Base-by-base conservation (phyloP, 1,140 invertebrate genomes). In the Cydia splendana region DNA sequence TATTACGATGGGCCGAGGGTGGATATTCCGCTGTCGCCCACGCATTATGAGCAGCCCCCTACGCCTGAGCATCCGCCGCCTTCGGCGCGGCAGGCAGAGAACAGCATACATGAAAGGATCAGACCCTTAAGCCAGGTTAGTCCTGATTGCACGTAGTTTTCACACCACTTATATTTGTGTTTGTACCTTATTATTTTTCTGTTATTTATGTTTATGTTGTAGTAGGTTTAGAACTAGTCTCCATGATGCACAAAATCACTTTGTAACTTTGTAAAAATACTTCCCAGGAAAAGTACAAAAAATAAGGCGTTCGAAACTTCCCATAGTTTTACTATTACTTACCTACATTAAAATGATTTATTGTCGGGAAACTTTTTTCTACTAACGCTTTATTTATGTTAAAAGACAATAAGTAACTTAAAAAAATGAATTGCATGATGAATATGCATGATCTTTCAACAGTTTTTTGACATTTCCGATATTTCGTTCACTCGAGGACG, bases 11-110 rank as follows among this genome's bases (percentile, higher is more conserved):
- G 87, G 57, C 84, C 85, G 34, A 87, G 85, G 80, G 89, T 93
- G 2, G 94, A 94, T 78, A 94, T 95, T 93, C 93, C 96, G 65
- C 82, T 95, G 77, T 98, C 97, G 80, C 98, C 98, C 2, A 97
- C 97, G 5, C 97, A 98, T 85, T 98, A 98, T 85, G 95, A 96
- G 71, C 98, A 98, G 93, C 98, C 98, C 4, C 97, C 98, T 0
- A 99, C 98, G 4, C 98, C 98, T 0, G 98, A 99, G 85, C 97
- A 98, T 93, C 97, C 98, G 4, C 98, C 98, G 6, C 98, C 98
- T 0, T 97, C 97, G n/a, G 97, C 98, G 6, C 94, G 95, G 80
- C 97, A 98, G 82, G 98, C 98, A 0, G 96, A 98, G 90, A 96
- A 95, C 85, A 96, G 96, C 81, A 99, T 99, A 83, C 96, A 98